A percentile compares a stretch with the other conserved stretches of the same genome.
These are phyloP conservation scores for Leontocebus nigricollis DNA, from an alignment of 2,797 vertebrate species.

Conservation along the genomic window DNA sequence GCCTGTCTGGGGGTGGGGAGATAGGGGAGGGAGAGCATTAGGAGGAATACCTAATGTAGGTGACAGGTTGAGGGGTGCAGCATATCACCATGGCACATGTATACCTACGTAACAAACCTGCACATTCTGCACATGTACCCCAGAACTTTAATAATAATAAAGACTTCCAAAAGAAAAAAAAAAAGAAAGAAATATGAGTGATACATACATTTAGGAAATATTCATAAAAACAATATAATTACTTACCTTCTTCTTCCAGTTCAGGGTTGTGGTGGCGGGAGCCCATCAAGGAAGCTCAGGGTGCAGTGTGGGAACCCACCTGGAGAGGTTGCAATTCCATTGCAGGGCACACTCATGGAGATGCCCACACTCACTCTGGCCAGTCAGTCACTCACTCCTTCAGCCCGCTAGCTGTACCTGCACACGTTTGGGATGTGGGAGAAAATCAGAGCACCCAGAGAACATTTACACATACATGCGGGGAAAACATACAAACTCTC, in stretches of 20 bases:
- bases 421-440: neutral
- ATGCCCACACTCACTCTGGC: neutral
- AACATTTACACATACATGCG: neutral
- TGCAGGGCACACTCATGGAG: neutral
- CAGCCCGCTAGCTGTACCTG: neutral
- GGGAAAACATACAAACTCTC: neutral
- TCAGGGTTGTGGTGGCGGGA: neutral
- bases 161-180: too few species aligned
- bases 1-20: too few species aligned
- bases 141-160: too few species aligned
- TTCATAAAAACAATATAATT: neutral
- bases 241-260: neutral
- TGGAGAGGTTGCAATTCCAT: neutral
- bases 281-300: neutral
- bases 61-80: too few species aligned
- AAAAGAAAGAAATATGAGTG: neutral
- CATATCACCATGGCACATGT: too few species aligned
- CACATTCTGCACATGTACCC: too few species aligned
- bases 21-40: too few species aligned
- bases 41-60: too few species aligned
- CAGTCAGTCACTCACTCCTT: neutral
- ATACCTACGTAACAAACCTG: too few species aligned
- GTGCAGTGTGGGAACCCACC: neutral
- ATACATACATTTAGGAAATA: neutral
- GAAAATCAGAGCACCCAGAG: neutral